Conservation (phyloP, 37 sponge, comb jelly and placozoan species). For the Oscarella lobularis region DNA sequence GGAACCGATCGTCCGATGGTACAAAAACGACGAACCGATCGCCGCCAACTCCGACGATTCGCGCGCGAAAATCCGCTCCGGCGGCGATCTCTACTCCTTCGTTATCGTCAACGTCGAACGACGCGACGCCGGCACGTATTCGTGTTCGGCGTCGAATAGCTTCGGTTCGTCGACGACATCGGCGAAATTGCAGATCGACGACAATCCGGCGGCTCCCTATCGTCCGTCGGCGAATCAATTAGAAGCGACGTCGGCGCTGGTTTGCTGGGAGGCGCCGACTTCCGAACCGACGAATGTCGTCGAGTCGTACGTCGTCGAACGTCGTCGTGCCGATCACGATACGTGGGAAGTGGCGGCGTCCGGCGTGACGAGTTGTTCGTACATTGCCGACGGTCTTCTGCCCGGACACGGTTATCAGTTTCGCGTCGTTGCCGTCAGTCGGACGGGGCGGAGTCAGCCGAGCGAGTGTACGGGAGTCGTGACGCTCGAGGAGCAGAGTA, state of each 20-base stretch:
- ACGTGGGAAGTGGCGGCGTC: neutral
- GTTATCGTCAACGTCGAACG: neutral
- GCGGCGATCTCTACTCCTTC: neutral
- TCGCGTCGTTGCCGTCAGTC: neutral
- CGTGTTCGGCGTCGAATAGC: neutral
- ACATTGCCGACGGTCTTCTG: neutral
- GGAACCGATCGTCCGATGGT: neutral
- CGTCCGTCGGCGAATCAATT: neutral
- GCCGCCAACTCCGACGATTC: neutral
- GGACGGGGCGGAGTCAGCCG: neutral
- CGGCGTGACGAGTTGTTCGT: neutral
- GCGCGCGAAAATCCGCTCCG: neutral
- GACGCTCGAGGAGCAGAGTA: neutral
- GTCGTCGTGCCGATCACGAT: neutral
- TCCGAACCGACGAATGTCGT: neutral
- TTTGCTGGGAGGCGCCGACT: neutral
- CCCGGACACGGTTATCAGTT: neutral
- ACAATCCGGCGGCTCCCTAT: neutral
- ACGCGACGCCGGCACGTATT: neutral
- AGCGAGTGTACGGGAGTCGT: neutral
- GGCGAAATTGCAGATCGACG: neutral
- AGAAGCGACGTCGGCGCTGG: neutral
- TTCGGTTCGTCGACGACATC: neutral
- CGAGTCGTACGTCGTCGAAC: neutral
- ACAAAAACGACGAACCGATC: neutral